A percentile compares a stretch with the other conserved stretches of the same genome.
These are phyloP conservation scores for Bostrychus sinensis DNA, from an alignment of 2,113 vertebrate species.

Conservation along the genomic window DNA sequence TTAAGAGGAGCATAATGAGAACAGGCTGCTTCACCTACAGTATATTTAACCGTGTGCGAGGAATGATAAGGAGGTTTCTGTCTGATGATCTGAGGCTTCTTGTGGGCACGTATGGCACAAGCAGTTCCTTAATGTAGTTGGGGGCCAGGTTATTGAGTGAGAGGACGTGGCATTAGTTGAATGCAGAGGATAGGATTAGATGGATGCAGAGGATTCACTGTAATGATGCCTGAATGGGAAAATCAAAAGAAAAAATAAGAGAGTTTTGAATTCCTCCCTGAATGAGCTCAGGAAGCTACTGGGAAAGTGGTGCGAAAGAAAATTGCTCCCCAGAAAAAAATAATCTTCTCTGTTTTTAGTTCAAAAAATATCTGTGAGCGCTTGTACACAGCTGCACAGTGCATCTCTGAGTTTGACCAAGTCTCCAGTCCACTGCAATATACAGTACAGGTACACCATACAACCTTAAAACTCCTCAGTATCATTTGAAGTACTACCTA, in stretches of 20 bases:
- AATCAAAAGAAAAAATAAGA: not conserved
- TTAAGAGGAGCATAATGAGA: too few species aligned
- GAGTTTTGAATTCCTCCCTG: not conserved
- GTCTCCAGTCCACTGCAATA: too few species aligned
- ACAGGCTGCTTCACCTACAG: too few species aligned
- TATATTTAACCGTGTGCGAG: too few species aligned
- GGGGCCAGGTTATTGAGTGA: not conserved
- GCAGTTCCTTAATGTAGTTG: not conserved
- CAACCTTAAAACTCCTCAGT: too few species aligned
- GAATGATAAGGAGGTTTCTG: too few species aligned
- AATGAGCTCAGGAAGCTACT: not conserved
- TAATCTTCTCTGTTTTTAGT: not conserved
- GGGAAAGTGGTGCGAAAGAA: not conserved
- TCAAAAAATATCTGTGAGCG: not conserved
- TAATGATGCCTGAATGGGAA: not conserved
- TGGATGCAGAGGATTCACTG: not conserved
- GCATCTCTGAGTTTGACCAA: too few species aligned
- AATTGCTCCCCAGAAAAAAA: not conserved
- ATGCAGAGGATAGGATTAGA: not conserved
- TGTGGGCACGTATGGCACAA: too few species aligned
- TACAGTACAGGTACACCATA: too few species aligned
- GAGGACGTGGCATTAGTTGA: not conserved
- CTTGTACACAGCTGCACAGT: not conserved
- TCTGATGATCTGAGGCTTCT: too few species aligned
- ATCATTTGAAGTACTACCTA: too few species aligned